phyloP scores from a whole-genome alignment of 2,888 invertebrate species.

The Deilephila porcellus region DNA sequence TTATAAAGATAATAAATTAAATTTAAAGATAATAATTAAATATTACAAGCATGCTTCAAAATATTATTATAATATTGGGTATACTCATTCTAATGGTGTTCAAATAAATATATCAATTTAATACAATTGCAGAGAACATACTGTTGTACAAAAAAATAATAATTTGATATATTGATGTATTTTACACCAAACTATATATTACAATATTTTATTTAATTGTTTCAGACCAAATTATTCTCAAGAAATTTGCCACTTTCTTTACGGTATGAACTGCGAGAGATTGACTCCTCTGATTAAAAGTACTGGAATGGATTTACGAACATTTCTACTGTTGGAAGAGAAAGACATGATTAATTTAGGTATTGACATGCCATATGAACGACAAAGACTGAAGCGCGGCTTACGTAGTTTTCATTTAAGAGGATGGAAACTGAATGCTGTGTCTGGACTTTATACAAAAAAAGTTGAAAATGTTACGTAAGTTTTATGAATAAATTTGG shows the following conservation, averaged over 20 bases:
- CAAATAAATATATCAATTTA: no score
- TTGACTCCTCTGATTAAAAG: conserved; percentile 75
- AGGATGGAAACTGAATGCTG: conserved; percentile 80
- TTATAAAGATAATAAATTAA: no score
- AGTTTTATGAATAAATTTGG: conserved; percentile 39
- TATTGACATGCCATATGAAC: conserved; percentile 85
- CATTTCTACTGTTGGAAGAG: conserved; percentile 85
- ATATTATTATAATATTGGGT: no score
- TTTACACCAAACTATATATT: neutral
- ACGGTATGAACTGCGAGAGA: conserved; percentile 85
- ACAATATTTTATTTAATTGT: conserved; percentile 31
- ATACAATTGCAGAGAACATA: no score
- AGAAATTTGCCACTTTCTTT: conserved; percentile 84
- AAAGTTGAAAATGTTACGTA: conserved; percentile 75
- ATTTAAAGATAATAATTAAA: no score
- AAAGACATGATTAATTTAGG: conserved; percentile 84
- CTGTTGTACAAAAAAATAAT: no score
- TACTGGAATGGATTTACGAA: conserved; percentile 79
- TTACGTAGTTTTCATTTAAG: conserved; percentile 85
- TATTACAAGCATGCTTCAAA: no score
- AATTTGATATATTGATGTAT: no score
- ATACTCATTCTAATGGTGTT: no score
- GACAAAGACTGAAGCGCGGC: conserved; percentile 81
- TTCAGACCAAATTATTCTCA: conserved; percentile 77
- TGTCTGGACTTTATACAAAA: conserved; percentile 71